A percentile compares a stretch with the other conserved stretches of the same genome.
phyloP scores from a whole-genome alignment of 1,140 invertebrate species.

The Papilio machaon region DNA sequence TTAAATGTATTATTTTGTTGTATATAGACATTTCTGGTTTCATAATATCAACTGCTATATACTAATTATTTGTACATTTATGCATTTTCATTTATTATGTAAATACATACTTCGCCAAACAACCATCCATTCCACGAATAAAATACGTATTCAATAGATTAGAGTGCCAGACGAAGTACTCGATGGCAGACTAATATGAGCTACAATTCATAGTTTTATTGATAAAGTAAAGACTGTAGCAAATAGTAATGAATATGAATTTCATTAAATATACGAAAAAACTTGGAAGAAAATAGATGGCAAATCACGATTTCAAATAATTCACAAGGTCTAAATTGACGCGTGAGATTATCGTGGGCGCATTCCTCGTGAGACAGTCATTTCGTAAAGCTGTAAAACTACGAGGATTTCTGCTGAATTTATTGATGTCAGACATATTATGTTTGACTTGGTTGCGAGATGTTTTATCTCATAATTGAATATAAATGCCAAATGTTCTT shows the following conservation, averaged over 20 bases:
- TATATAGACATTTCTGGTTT: too few species aligned
- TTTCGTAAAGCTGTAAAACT: constrained; percentile 36
- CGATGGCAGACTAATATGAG: neutral
- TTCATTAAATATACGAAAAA: neutral
- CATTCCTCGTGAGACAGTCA: constrained; percentile 32
- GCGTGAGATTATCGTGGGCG: constrained; percentile 30
- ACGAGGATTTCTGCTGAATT: constrained; percentile 28
- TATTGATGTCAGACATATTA: constrained; percentile 26
- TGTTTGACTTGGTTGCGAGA: constrained; percentile 13
- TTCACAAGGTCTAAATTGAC: constrained; percentile 36
- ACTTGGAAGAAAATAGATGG: constrained; percentile 15
- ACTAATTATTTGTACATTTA: too few species aligned
- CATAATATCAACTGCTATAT: too few species aligned
- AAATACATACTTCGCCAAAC: neutral
- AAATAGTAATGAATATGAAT: neutral
- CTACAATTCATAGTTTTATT: constrained; percentile 15
- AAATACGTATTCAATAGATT: constrained; percentile 1
- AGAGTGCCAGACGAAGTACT: constrained; percentile 11
- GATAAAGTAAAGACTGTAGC: neutral
- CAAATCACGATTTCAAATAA: constrained; percentile 35
- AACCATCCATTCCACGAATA: neutral
- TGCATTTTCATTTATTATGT: too few species aligned
- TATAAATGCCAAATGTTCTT: constrained; percentile 27
- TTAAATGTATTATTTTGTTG: too few species aligned
- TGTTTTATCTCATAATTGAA: constrained; percentile 9